Conservation (phyloP, 37 sponge, comb jelly and placozoan species). For the Beroe ovata region DNA sequence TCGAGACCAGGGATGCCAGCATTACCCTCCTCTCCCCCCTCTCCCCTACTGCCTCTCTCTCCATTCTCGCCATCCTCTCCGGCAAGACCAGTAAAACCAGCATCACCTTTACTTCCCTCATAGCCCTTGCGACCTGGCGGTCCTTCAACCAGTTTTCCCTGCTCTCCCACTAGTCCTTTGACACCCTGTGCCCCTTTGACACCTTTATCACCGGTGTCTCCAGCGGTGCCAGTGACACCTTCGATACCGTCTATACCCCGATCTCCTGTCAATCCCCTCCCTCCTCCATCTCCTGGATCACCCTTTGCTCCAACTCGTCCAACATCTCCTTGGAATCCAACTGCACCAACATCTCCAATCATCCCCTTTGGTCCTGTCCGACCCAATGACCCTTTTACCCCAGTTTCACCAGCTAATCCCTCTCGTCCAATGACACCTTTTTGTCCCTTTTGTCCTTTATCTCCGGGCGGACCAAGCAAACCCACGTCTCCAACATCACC, state of each 20-base stretch:
- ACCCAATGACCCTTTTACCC: background rate
- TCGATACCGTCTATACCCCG: background rate
- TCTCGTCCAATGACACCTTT: background rate
- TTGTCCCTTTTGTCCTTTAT: background rate
- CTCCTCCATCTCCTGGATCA: background rate
- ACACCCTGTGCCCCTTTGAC: background rate
- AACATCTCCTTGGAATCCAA: background rate
- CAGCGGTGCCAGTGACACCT: background rate
- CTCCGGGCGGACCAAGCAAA: background rate
- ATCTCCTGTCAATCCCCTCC: background rate
- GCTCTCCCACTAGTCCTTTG: background rate
- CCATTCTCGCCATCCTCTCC: conserved; percentile 25
- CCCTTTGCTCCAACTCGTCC: conserved; percentile 23
- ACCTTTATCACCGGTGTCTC: background rate
- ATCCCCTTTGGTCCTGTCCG: background rate
- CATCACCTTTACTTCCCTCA: conserved; percentile 10
- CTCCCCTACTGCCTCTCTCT: background rate
- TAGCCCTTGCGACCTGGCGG: background rate
- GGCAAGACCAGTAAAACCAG: background rate
- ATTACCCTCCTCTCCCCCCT: conserved; percentile 19
- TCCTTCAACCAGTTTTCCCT: background rate
- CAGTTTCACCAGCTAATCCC: background rate
- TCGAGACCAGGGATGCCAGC: conserved; percentile 32
- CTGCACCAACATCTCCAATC: background rate
- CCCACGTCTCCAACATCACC: background rate